phyloP scores from a whole-genome alignment of 2,113 vertebrate species.

The Lophotis ruficrista region DNA sequence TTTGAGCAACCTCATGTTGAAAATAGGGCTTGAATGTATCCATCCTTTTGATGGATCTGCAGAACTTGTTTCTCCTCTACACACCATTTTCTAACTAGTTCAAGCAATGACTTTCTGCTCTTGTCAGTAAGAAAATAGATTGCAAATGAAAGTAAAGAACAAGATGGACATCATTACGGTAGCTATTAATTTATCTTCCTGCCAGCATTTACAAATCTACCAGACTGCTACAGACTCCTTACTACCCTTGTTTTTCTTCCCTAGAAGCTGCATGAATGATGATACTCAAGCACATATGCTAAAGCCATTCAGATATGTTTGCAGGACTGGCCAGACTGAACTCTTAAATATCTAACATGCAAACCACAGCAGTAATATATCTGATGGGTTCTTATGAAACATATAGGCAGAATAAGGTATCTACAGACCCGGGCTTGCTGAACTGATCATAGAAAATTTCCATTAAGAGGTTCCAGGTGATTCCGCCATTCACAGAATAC shows the following conservation, averaged over 20 bases:
- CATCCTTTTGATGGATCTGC: neutral
- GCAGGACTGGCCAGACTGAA: neutral
- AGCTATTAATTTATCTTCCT: neutral
- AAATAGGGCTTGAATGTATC: neutral
- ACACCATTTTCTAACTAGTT: neutral
- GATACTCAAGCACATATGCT: neutral
- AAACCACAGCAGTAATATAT: neutral
- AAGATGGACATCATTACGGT: neutral
- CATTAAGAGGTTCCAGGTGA: constrained; percentile 92
- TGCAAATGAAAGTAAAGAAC: neutral
- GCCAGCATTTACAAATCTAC: neutral
- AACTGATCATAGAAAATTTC: constrained; percentile 98
- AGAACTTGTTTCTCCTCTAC: neutral
- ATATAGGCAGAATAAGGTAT: neutral
- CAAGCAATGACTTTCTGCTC: neutral
- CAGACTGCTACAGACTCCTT: neutral
- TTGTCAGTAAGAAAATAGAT: neutral
- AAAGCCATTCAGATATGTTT: neutral
- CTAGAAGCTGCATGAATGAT: neutral
- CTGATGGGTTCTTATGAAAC: neutral
- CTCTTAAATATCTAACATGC: neutral
- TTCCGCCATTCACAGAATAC: constrained; percentile 94
- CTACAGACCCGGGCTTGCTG: constrained; percentile 93
- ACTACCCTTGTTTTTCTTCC: neutral
- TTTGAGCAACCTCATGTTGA: neutral